Evolutionary conservation across 2,113 vertebrate species (phyloP), one percentile per base, ranked within the genome.

Genomic region (Tichodroma muraria): DNA sequence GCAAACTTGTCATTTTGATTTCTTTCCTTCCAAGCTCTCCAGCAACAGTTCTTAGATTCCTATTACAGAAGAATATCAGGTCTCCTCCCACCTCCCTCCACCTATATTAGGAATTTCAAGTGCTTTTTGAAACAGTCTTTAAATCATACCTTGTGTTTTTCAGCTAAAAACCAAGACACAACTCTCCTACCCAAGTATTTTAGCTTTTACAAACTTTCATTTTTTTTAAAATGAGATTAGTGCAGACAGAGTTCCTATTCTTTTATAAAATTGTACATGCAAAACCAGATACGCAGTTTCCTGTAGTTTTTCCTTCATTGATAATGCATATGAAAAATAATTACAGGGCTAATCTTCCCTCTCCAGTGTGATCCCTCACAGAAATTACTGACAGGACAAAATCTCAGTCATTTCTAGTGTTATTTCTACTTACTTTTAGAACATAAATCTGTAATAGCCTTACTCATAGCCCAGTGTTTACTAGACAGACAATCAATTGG

Each of bases 1-100:
- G 59, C 72, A 90, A 86, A 85, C 69, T 65, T 73, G 81, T 82
- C 61, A 96, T 84, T 95, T 94, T 89, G 27, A 85, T 65, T 92
- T 85, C 79, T 80, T 68, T 77, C 24, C 28, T 91, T 77, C 68
- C 28, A 77, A 38, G 25, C 25, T 90, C 35, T 64, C 33, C 47
- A 80, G 77, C 49, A 80, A 65, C 8, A 73, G 30, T 14, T 18
- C 33, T 75, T 27, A 63, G 47, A 53, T 33, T 94, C 64, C n/a
- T 71, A 64, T 22, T 49, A 86, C 71, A 81, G 68, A 80, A 53
- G 42, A 72, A 30, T 24, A 91, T 49, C 18, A 88, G 68, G 73
- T 80, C 71, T 90, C 71, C 76, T 93, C 88, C 71, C 68, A 85
- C 54, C 68, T 91, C 44, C 44, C 28, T 93, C 35, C 30, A 79